Evolutionary conservation across 2,113 vertebrate species (phyloP), one percentile per base, ranked within the genome.

Genomic region (Cygnus buccinator): DNA sequence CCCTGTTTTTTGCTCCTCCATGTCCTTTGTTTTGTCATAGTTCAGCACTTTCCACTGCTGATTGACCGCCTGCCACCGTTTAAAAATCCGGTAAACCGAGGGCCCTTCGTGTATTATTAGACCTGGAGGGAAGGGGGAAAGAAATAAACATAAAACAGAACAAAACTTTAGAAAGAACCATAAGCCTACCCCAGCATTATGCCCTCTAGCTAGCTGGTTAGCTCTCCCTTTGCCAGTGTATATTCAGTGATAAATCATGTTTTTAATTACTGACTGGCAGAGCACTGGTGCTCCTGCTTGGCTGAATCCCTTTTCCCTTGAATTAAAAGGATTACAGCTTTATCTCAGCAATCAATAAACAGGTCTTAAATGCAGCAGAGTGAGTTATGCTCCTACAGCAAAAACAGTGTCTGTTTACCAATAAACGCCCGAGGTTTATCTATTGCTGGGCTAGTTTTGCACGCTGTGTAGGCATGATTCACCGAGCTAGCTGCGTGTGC

Each of bases 31-130:
- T 98, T 99, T 99, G 95, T 99, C 98, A 93, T 99, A 99, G 98
- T 99, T 99, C 96, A 99, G 97, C 92, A 99, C 99, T 97, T 99
- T 99, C 99, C 99, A 99, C 97, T 99, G 99, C 97, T 99, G 99
- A 98, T 99, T 99, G 94, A 99, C 99, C 3, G 99, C 99, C 97
- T 99, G 99, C 99, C 99, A 99, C 89, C 99, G 98, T 92, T 99
- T 99, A 97, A 99, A 99, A 97, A 99, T 99, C 74, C 99, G 99
- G 95, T 99, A 99, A 95, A 99, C 99, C 0, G 99, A 99, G 50
- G 99, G 99, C 54, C 99, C 99, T 97, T 99, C 99, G 0, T 99
- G 99, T 98, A 99, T 98, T 94, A 99, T 99, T 96, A 99, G 98
- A 77, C 99, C 99, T 99, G 98, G 46, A 95, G 95, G 72, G 94